A percentile compares a stretch with the other conserved stretches of the same genome.
These are phyloP conservation scores for Malurus alboscapulatus DNA, from an alignment of 2,113 vertebrate species.

Conservation along the genomic window DNA sequence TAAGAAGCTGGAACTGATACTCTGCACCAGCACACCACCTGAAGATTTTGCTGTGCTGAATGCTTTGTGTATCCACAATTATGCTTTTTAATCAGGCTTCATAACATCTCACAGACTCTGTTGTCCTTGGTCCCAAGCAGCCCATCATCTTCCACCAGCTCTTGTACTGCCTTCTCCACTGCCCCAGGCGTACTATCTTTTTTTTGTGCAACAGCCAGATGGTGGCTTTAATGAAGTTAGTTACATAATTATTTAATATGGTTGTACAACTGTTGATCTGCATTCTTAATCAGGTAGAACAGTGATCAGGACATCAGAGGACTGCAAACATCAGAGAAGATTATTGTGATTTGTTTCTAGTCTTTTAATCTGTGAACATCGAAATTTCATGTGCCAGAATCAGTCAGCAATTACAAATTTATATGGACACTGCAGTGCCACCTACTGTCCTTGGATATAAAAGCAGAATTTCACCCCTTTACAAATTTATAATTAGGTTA, in stretches of 20 bases:
- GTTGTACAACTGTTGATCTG: background rate
- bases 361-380: background rate
- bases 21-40: background rate
- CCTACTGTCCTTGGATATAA: background rate
- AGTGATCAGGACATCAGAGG: background rate
- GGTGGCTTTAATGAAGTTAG: background rate
- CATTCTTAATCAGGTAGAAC: background rate
- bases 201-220: background rate
- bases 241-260: background rate
- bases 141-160: background rate
- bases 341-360: background rate
- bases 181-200: accelerated
- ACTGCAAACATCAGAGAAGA: background rate
- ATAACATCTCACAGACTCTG: background rate
- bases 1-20: background rate
- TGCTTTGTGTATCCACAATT: background rate
- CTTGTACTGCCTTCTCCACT: background rate
- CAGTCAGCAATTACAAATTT: background rate
- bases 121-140: background rate
- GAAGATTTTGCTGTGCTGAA: background rate
- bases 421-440: background rate
- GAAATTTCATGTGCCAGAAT: background rate
- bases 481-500: background rate
- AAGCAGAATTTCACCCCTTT: background rate
- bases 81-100: background rate